A percentile compares a stretch with the other conserved stretches of the same genome.
Conservation (phyloP, 2,888 invertebrate genomes). For the Drosophila phalerata region DNA sequence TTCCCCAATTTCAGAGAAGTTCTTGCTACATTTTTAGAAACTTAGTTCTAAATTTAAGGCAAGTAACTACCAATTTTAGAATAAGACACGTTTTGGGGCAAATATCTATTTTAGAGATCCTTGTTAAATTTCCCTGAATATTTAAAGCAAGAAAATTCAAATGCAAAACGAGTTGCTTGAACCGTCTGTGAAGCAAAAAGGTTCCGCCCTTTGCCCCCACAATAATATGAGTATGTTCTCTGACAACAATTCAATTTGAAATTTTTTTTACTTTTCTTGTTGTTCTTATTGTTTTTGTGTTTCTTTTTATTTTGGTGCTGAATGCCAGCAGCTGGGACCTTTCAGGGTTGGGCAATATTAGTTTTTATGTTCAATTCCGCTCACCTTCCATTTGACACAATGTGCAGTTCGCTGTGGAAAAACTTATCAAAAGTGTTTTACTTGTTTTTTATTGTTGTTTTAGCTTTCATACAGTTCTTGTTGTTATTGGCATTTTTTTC, state of each 20-base stretch:
- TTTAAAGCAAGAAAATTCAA: conserved; percentile 37
- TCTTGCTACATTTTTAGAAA: no score
- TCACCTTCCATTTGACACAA: conserved; percentile 49
- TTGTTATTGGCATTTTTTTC: conserved; percentile 12
- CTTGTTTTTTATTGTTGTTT: conserved; percentile 10
- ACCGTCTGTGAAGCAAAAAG: conserved; percentile 11
- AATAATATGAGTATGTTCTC: background rate
- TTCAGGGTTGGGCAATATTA: conserved; percentile 48
- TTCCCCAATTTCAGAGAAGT: no score
- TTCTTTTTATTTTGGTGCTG: conserved; percentile 10
- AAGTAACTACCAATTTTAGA: no score
- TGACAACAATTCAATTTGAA: conserved; percentile 50
- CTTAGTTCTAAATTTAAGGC: no score
- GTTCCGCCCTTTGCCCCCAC: background rate
- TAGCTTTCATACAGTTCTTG: background rate
- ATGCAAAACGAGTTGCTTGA: conserved; percentile 20
- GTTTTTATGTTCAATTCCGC: conserved; percentile 68
- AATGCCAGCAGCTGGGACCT: conserved; percentile 63
- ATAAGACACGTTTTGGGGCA: background rate
- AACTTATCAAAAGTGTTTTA: conserved; percentile 52
- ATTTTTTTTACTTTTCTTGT: conserved; percentile 3
- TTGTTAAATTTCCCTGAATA: conserved; percentile 27
- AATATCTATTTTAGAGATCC: background rate
- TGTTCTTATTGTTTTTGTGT: background rate
- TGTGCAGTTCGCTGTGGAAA: conserved; percentile 25